These are phyloP conservation scores for Trichomalopsis sarcophagae DNA, from an alignment of 1,140 invertebrate genomes.

Conservation along the genomic window DNA sequence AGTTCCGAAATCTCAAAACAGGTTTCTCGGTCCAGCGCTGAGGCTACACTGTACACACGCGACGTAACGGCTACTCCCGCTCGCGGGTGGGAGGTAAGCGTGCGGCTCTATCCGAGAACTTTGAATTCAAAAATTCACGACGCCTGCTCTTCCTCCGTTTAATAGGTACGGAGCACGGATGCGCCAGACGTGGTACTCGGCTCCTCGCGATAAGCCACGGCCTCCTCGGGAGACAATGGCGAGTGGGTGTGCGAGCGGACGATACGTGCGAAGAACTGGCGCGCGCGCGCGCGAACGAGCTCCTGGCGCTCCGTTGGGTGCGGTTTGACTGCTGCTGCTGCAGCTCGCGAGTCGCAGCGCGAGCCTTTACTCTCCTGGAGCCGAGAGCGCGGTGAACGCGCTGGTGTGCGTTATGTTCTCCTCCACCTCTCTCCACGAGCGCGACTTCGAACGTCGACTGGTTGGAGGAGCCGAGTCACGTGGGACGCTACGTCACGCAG, in stretches of 20 bases:
- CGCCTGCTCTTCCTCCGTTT: background rate
- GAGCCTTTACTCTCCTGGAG: slow-evolving; percentile 54
- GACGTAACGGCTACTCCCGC: background rate
- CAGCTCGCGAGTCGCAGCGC: too few relatives aligned
- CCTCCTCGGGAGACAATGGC: slow-evolving; percentile 14
- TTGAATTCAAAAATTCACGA: background rate
- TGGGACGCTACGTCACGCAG: slow-evolving; percentile 71
- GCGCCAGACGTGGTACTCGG: background rate
- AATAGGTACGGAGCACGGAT: background rate
- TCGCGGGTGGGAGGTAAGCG: background rate
- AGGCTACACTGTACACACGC: background rate
- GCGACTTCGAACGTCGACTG: background rate
- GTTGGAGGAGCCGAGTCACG: slow-evolving; percentile 61
- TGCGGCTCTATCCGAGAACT: background rate
- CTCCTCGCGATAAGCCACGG: background rate
- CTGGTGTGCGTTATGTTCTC: slow-evolving; percentile 39
- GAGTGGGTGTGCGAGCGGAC: background rate
- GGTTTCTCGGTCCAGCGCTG: background rate
- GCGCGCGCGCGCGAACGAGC: slow-evolving; percentile 53
- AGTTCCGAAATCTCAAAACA: background rate
- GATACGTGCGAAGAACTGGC: background rate
- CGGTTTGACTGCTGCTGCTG: slow-evolving; percentile 64
- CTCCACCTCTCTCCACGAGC: background rate
- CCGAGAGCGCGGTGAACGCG: slow-evolving; percentile 57
- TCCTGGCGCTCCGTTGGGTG: slow-evolving; percentile 63